Percentiles rank a stretch among this genome's conserved stretches.
Conservation (phyloP, 1,140 invertebrate species). For the Scylla paramamosain region DNA sequence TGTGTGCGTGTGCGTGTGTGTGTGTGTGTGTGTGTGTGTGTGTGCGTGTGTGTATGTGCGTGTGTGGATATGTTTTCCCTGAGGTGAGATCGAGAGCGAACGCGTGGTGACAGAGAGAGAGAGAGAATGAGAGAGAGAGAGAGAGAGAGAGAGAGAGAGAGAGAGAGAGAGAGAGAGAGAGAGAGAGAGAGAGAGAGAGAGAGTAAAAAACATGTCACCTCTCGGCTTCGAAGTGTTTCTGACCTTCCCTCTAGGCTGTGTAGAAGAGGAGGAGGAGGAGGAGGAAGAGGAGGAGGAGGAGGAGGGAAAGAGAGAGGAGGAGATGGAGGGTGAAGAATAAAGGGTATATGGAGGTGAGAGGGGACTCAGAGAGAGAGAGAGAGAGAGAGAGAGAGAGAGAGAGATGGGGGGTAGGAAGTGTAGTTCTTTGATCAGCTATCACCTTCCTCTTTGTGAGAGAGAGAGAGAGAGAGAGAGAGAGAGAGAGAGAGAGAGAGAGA, state of each 20-base stretch:
- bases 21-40: no score
- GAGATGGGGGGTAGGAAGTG: background rate
- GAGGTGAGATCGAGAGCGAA: no score
- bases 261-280: background rate
- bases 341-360: background rate
- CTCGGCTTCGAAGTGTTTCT: no score
- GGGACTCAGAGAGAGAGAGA: background rate
- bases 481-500: conserved; percentile 37
- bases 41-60: no score
- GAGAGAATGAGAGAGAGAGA: background rate
- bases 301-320: background rate
- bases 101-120: background rate
- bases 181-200: background rate
- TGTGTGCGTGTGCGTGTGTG: no score
- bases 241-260: no score
- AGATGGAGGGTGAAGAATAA: background rate
- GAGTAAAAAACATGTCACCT: background rate
- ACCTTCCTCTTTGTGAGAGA: no score
- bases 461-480: conserved; percentile 24
- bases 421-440: no score
- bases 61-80: background rate
- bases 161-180: background rate
- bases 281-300: background rate
- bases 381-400: conserved; percentile 47
- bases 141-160: background rate